A percentile compares a stretch with the other conserved stretches of the same genome.
phyloP scores from a whole-genome alignment of 2,888 invertebrate species.

The Prenolepis imparis region DNA sequence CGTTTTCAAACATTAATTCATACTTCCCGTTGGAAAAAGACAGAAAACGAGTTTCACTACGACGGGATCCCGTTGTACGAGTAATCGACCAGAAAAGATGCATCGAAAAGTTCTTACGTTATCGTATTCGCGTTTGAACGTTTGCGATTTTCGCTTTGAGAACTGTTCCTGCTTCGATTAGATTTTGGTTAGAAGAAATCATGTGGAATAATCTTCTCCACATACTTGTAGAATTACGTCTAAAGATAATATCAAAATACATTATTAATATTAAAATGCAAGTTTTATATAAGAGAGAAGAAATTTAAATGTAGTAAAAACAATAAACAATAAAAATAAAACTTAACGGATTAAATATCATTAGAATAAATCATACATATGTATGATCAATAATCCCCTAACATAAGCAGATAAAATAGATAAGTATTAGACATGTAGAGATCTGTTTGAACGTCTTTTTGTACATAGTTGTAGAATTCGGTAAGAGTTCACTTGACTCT shows the following conservation, averaged over 20 bases:
- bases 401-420: background rate
- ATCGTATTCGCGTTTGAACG: background rate
- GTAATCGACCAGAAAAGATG: constrained; percentile 32
- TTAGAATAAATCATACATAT: background rate
- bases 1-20: constrained; percentile 10
- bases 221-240: background rate
- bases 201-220: background rate
- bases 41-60: background rate
- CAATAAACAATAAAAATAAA: background rate
- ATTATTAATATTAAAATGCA: background rate
- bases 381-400: background rate
- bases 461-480: background rate
- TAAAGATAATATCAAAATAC: background rate
- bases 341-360: background rate
- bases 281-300: background rate
- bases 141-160: background rate
- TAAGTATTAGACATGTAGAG: background rate
- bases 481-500: too few species aligned
- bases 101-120: constrained; percentile 15
- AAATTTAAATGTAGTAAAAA: background rate
- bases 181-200: background rate
- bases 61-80: background rate
- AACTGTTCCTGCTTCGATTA: background rate
- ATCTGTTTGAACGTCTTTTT: background rate
- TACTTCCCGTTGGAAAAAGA: background rate